Conservation (phyloP, 2,888 invertebrate genomes). For the Eutolmus rufibarbis region DNA sequence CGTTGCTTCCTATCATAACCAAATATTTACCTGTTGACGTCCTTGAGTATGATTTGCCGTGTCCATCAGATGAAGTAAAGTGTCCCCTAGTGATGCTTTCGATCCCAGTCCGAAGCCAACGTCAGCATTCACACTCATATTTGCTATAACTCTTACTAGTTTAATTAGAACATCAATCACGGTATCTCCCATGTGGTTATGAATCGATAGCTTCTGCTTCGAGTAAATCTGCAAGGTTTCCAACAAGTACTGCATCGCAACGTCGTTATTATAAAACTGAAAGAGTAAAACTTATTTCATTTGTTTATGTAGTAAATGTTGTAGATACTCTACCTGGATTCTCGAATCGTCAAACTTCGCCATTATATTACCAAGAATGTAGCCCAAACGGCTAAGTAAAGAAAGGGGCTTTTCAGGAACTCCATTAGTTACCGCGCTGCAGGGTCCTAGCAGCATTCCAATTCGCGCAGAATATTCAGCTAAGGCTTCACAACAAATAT, state of each 20-base stretch:
- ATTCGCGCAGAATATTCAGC: conserved; percentile 64
- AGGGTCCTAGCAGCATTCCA: conserved; percentile 61
- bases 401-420: conserved; percentile 57
- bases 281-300: conserved; percentile 45
- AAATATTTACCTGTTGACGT: conserved; percentile 50
- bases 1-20: not conserved
- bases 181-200: conserved; percentile 59
- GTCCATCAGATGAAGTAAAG: conserved; percentile 57
- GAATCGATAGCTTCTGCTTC: conserved; percentile 63
- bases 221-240: conserved; percentile 65
- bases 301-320: not conserved
- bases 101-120: conserved; percentile 74
- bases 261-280: conserved; percentile 68
- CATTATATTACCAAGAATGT: conserved; percentile 85
- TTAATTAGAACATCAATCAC: conserved; percentile 63
- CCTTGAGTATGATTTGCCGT: conserved; percentile 49
- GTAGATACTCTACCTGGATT: conserved; percentile 62
- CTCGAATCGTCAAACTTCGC: conserved; percentile 78
- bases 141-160: conserved; percentile 79
- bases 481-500: conserved; percentile 74
- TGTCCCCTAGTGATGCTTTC: conserved; percentile 60
- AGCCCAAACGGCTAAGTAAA: conserved; percentile 70
- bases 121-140: conserved; percentile 79
- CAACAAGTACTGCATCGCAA: conserved; percentile 66
- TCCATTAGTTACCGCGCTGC: conserved; percentile 47